Evolutionary conservation across 2,888 invertebrate genomes (phyloP).

Genomic region (Diadegma fenestrale): DNA sequence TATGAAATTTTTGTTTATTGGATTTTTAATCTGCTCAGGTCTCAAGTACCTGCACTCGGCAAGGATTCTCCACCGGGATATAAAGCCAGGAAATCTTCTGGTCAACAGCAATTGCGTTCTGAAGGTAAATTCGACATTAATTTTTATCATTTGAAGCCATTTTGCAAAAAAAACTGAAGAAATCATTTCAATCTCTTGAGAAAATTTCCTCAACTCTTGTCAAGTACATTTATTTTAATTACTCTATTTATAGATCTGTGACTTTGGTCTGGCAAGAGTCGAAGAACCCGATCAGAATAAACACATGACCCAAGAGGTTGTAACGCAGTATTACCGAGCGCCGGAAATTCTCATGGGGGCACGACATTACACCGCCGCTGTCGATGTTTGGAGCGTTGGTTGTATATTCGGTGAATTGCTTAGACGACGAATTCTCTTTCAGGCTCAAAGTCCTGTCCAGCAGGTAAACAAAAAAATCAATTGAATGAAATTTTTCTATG

Average conservation of each 20-base stretch:
- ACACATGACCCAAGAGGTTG: slow-evolving; percentile 99
- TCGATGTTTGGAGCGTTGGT: slow-evolving; percentile 99
- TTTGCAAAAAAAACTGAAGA: background rate
- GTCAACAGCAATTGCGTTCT: slow-evolving; percentile 99
- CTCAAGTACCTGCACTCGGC: slow-evolving; percentile 99
- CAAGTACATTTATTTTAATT: slow-evolving; percentile 4
- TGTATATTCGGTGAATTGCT: slow-evolving; percentile 99
- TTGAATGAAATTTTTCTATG: too few relatives aligned
- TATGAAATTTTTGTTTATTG: slow-evolving; percentile 8
- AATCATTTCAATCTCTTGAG: background rate
- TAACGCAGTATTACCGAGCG: slow-evolving; percentile 99
- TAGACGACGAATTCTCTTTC: slow-evolving; percentile 97
- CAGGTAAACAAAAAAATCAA: slow-evolving; percentile 90
- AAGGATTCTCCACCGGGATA: slow-evolving; percentile 98
- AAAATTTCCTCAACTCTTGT: background rate
- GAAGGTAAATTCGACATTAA: slow-evolving; percentile 87
- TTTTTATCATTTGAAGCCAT: background rate
- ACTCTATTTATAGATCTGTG: slow-evolving; percentile 92
- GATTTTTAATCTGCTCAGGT: slow-evolving; percentile 87
- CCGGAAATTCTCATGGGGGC: slow-evolving; percentile 99
- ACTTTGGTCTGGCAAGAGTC: slow-evolving; percentile 99
- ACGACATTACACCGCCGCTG: slow-evolving; percentile 97
- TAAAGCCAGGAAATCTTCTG: slow-evolving; percentile 99
- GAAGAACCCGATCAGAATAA: slow-evolving; percentile 97
- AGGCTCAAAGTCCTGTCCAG: slow-evolving; percentile 98